Conservation (phyloP, 2,797 vertebrate genomes). For the Ctenochaetus hawaiiensis region DNA sequence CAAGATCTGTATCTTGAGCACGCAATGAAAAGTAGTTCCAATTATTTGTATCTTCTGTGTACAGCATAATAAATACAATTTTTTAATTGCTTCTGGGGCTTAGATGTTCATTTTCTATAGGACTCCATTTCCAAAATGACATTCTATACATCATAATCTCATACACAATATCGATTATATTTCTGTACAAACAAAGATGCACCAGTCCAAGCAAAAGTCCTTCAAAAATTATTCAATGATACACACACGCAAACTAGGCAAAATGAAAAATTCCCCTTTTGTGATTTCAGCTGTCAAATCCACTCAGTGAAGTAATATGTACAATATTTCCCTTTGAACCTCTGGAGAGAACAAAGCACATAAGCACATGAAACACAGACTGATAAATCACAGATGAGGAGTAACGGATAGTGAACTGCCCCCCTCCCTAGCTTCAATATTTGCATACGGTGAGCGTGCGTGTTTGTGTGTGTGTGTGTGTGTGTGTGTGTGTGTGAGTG, state of each 20-base stretch:
- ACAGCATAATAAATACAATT: background rate
- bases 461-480: constrained; percentile 17
- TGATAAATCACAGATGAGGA: constrained; percentile 3
- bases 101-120: background rate
- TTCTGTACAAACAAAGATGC: background rate
- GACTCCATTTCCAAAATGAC: background rate
- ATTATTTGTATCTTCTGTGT: background rate
- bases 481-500: constrained; percentile 2
- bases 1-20: background rate
- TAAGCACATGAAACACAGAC: background rate
- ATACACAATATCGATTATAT: background rate
- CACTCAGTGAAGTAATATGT: background rate
- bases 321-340: background rate
- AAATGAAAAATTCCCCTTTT: too few relatives aligned
- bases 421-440: constrained; percentile 2
- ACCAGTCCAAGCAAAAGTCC: background rate
- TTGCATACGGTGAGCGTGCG: constrained; percentile 29
- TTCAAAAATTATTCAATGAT: too few relatives aligned
- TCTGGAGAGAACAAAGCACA: background rate
- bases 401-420: constrained; percentile 2
- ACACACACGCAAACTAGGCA: too few relatives aligned
- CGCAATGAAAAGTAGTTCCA: background rate
- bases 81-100: background rate
- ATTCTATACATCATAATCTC: background rate
- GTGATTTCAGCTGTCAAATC: too few relatives aligned